Evolutionary conservation across 1,140 invertebrate genomes (phyloP), one percentile per base, ranked within the genome.

Genomic region (Drosophila triauraria): DNA sequence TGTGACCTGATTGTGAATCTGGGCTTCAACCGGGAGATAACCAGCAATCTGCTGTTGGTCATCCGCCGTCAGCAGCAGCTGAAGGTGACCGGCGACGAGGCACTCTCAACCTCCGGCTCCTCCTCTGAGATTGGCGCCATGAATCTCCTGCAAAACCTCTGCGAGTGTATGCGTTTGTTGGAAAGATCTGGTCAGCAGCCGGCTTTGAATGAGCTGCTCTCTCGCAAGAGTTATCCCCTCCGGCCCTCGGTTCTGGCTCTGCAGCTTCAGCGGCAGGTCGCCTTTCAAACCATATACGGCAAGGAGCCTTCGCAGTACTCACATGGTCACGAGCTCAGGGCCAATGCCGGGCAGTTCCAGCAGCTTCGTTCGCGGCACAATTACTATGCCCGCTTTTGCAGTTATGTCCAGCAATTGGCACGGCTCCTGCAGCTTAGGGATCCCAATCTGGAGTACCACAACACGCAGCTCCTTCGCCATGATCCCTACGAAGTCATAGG

Each of bases 401-500:
- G 88, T 10, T 94, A 94, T 67, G 71, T 94, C 10, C 91, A 91
- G 32, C 91, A 93, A 6, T 75, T 94, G 46, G 83, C 92, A 0
- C 91, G 85, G 30, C 70, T 94, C 6, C 70, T 94, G 3, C 93
- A 93, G 43, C 78, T 94, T 7, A 91, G 93, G 38, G 81, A 92
- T 60, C 80, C 93, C 43, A 92, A 92, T 62, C 69, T 91, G 13
- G 91, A 93, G 54, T 91, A 93, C n/a, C 85, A 93, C 51, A 91
- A 91, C 0, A 82, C 87, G 30, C 91, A 93, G n/a, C 87, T 94
- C 0, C 64, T 94, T 3, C 78, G 83, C 7, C 78, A 91, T 15
- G 93, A 94, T 75, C 80, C 93, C 13, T 91, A 93, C 17, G 85
- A 93, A 56, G 77, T 94, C 0, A 92, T 95, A 54, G 94, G 94